phyloP scores from a whole-genome alignment of 2,888 invertebrate species.

The Aethes cnicana region DNA sequence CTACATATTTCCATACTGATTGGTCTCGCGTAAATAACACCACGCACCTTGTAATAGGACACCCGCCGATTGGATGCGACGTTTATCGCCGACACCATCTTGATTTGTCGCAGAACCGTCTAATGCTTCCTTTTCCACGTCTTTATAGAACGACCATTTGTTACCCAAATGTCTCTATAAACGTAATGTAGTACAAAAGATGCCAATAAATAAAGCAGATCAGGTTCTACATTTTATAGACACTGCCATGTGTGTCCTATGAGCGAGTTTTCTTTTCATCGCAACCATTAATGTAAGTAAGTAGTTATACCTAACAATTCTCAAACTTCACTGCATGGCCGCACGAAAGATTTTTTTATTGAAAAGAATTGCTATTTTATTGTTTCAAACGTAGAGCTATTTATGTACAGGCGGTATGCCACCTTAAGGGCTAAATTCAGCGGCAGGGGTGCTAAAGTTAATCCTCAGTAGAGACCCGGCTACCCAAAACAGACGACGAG shows the following conservation, averaged over 20 bases:
- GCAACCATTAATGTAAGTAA: not conserved
- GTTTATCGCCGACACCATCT: conserved; percentile 66
- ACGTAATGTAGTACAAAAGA: conserved; percentile 45
- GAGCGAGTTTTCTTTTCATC: conserved; percentile 1
- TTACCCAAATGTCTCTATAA: conserved; percentile 60
- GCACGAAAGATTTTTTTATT: no score
- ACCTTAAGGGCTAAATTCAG: no score
- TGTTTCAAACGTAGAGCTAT: no score
- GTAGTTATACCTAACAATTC: no score
- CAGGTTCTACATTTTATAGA: conserved; percentile 12
- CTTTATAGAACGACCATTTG: conserved; percentile 54
- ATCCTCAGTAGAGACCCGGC: no score
- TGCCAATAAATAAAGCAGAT: conserved; percentile 20
- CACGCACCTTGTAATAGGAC: conserved; percentile 64
- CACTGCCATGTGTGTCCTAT: not conserved
- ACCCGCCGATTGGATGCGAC: conserved; percentile 62
- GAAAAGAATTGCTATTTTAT: no score
- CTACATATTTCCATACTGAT: conserved; percentile 79
- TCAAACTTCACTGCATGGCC: no score
- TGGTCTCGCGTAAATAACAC: conserved; percentile 68
- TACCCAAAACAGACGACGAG: no score
- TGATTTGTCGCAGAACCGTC: conserved; percentile 63
- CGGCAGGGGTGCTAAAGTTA: no score
- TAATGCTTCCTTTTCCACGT: conserved; percentile 52
- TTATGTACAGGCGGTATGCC: no score